Conservation (phyloP, 2,797 vertebrate species). For the Amphiprion clarkii region DNA sequence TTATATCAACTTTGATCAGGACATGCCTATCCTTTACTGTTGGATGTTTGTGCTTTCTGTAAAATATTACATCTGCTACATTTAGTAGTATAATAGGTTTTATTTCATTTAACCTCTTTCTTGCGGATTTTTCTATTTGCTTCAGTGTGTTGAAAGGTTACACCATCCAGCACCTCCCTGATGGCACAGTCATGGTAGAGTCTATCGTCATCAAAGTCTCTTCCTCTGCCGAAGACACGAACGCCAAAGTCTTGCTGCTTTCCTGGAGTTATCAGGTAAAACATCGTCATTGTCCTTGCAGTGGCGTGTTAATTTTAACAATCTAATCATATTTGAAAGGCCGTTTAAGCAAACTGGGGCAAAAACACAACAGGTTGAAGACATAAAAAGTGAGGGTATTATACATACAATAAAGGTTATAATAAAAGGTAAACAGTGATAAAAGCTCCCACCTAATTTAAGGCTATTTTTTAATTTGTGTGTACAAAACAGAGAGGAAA, state of each 20-base stretch:
- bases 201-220: constrained; percentile 97
- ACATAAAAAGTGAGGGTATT: too few relatives aligned
- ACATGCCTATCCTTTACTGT: not conserved
- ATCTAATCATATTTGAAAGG: too few relatives aligned
- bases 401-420: not conserved
- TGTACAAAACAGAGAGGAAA: not conserved
- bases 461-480: not conserved
- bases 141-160: constrained; percentile 92
- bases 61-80: too few relatives aligned
- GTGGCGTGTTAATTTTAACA: too few relatives aligned
- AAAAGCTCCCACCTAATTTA: too few relatives aligned
- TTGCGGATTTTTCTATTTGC: not conserved
- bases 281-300: too few relatives aligned
- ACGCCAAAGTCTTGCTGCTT: constrained; percentile 93
- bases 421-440: not conserved
- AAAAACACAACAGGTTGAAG: not conserved
- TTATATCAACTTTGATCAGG: too few relatives aligned
- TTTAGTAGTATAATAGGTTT: not conserved
- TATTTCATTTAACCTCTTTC: not conserved
- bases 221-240: constrained; percentile 90
- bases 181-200: constrained; percentile 96
- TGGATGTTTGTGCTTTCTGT: not conserved
- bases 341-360: too few relatives aligned
- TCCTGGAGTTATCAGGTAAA: constrained; percentile 98
- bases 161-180: constrained; percentile 94